Evolutionary conservation across 1,140 invertebrate species (phyloP).

Genomic region (Ceratina japonica): DNA sequence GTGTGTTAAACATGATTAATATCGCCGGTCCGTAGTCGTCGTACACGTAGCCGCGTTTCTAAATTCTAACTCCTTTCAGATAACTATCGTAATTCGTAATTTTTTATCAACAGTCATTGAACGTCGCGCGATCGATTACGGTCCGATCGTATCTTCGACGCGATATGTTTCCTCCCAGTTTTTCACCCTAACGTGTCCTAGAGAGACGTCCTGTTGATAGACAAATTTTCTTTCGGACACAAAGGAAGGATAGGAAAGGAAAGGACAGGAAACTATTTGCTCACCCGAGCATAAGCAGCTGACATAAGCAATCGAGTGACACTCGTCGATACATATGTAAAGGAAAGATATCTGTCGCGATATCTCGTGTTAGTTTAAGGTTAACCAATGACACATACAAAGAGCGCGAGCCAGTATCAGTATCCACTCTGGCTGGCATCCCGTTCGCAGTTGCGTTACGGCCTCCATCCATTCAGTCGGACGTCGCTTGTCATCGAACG

Average conservation of each 20-base stretch:
- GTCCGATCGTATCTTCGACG: no score
- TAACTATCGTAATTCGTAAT: no score
- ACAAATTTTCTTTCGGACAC: neutral
- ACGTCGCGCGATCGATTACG: no score
- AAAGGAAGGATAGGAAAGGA: neutral
- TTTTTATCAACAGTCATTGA: no score
- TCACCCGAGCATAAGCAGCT: no score
- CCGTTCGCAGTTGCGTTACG: conserved; percentile 33
- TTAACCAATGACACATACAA: conserved; percentile 49
- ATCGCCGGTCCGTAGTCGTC: no score
- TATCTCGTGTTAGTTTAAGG: conserved; percentile 43
- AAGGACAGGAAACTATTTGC: neutral
- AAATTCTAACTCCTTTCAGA: no score
- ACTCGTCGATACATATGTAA: neutral
- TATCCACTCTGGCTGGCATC: neutral
- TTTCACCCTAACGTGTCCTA: no score
- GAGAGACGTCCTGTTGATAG: neutral
- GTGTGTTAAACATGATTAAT: no score
- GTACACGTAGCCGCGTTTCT: no score
- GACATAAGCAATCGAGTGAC: no score
- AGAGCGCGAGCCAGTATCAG: neutral
- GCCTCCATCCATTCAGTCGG: neutral
- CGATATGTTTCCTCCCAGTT: no score
- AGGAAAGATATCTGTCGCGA: neutral
- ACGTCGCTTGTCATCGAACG: neutral